Base-by-base conservation (phyloP, 2,113 vertebrate species). In the Poeciliopsis occidentalis region DNA sequence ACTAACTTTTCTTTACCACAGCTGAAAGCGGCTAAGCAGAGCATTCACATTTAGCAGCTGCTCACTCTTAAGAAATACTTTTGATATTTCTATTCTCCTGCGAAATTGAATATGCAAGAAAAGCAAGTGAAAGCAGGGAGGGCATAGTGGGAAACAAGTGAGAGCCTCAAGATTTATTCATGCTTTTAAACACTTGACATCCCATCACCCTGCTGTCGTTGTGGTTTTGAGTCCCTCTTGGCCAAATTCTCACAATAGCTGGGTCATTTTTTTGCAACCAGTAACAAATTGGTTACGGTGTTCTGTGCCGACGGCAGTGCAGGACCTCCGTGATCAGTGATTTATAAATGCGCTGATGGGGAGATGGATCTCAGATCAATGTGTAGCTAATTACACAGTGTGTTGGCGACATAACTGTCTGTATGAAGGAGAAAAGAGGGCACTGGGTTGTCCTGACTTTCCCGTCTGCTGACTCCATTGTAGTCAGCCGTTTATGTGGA, bases 381-480 rank as follows among this genome's bases (percentile, higher is more conserved):
- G 84, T 82, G 81, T 75, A 32, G 71, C 87, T 87, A 83, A 88
- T 91, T 77, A 80, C 83, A 90, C 91, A 88, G 89, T 78, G 47
- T 85, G 60, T 77, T 69, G 34, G 61, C 80, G 88, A 65, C 71
- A 78, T 90, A 89, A 82, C 87, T 74, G 85, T 88, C 79, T 82
- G 44, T 71, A 73, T 60, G 67, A 65, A 65, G 75, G 78, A 80
- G 79, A 88, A 92, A 92, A 62, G 84, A 89, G 87, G 91, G 80
- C 89, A 91, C 67, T 79, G 84, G 87, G 76, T 78, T 66, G 85
- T 71, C 76, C 85, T 44, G 80, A 68, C 69, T 90, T 91, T 89
- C 90, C 91, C 70, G 89, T 93, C 91, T 91, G 8, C 88, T 92
- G 83, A 75, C 83, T 91, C 92, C 11, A 84, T 92, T 93, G 90